Evolutionary conservation across 2,113 vertebrate species (phyloP), one percentile per base, ranked within the genome.

Genomic region (Symphodus melops): DNA sequence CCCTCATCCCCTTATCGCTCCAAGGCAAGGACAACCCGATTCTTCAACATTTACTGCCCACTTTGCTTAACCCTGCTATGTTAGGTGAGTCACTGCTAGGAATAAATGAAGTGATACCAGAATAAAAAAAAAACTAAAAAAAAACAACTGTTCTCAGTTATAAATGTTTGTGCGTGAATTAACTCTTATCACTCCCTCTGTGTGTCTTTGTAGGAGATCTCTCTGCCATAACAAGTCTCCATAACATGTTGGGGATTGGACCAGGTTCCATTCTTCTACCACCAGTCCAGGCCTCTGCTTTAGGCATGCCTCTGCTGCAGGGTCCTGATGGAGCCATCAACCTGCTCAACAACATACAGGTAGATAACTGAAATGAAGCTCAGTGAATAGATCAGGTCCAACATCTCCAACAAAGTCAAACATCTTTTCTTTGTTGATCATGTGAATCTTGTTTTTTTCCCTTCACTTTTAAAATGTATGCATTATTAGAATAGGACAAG

Each of bases 231-330:
- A 84, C 92, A 20, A 86, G 92, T 59, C 90, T 95, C 46, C 92
- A 93, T 67, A 84, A 95, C 91, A 88, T 96, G 80, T 74, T 92
- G 75, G 93, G 92, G 21, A 89, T 93, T 51, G 94, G 92, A 62
- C 82, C 90, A 12, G 92, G 93, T 12, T 87, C 94, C 19, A 91
- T 96, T 68, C 90, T 96, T 42, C 83, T 95, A 10, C 93, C 95
- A 54, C 92, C 93, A 49, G 91, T 95, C 66, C 94, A 95, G 72
- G 91, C 94, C 71, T 93, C 96, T 60, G 88, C 95, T 58, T 86
- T 97, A 82, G 95, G 96, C 68, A 93, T 97, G 92, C 92, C 96
- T 81, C 92, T 97, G 59, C 89, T 96, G 59, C 94, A 94, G 54
- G 88, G 91, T 81, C 93, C 84, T 20, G 92, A 93, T 81, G 91